Conservation (phyloP, 2,888 invertebrate species). For the Diarsia dahlii region DNA sequence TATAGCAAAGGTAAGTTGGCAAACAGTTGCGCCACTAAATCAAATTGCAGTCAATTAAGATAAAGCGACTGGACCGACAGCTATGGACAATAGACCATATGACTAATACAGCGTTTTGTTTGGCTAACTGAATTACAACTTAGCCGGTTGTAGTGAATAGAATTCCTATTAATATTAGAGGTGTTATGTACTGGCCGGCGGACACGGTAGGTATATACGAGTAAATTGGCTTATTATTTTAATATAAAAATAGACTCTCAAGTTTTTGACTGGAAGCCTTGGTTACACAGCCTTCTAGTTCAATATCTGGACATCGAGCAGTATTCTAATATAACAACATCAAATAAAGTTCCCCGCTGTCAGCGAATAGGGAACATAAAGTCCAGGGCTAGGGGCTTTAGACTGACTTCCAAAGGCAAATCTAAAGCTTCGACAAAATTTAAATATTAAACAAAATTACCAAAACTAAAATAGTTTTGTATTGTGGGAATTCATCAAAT, state of each 20-base stretch:
- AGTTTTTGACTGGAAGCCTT: not conserved
- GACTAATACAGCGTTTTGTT: slow-evolving; percentile 89
- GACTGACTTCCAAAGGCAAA: too few relatives aligned
- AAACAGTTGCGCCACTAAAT: slow-evolving; percentile 84
- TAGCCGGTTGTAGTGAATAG: slow-evolving; percentile 75
- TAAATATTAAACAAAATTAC: too few relatives aligned
- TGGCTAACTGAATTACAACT: slow-evolving; percentile 85
- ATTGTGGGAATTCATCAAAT: too few relatives aligned
- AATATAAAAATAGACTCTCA: not conserved
- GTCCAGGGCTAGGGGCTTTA: too few relatives aligned
- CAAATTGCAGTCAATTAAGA: slow-evolving; percentile 90
- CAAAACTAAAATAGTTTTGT: too few relatives aligned
- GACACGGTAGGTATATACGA: not conserved
- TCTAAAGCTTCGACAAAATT: too few relatives aligned
- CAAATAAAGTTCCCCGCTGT: too few relatives aligned
- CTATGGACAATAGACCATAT: slow-evolving; percentile 86
- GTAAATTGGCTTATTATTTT: not conserved
- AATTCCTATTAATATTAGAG: slow-evolving; percentile 72
- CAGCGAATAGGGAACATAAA: not conserved
- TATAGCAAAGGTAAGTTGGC: slow-evolving; percentile 74
- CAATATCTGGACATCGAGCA: not conserved
- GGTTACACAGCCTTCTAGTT: not conserved
- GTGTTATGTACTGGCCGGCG: slow-evolving; percentile 47
- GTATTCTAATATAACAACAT: not conserved
- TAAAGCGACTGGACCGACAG: slow-evolving; percentile 87